Base-by-base conservation (phyloP, 1,140 invertebrate species). In the Anadara kagoshimensis region DNA sequence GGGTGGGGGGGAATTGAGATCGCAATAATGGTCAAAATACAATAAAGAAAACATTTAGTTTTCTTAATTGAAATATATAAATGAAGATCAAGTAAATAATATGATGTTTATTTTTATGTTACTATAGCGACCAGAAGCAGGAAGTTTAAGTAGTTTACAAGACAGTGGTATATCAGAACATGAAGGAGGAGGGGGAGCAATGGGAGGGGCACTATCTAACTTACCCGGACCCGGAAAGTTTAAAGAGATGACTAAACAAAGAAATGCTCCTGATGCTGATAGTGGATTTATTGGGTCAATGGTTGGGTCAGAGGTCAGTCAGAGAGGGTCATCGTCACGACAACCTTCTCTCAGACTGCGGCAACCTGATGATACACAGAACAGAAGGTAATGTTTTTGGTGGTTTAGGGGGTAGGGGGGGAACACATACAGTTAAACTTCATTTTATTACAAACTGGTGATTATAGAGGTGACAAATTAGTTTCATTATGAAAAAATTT, bases 211-310 rank as follows among this genome's bases (percentile, higher is more conserved):
- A 20, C 73, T 83, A 10, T 76, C 82, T 12, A 79, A 74, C 26
- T 51, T 82, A 24, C 82, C 82, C 16, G 83, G 83, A 12, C 84
- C 84, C 12, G 84, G 84, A 5, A 86, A 82, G 53, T 82, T 85
- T 56, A 86, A 86, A 65, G 82, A 86, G 73, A 79, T 85, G 83
- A 85, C 80, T 5, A 79, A 78, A 29, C 80, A 82, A 36, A 69
- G 80, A 44, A 80, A 81, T 47, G 78, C 81, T 5, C 75, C 76
- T 54, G 85, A 86, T 76, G 79, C 80, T 54, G 85, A 86, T 76
- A 86, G 85, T 78, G 85, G 85, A 8, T 86, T 86, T 49, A 79
- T 86, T 63, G 85, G 85, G 11, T 86, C 85, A 18, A 75, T 85
- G 67, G 85, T 86, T 16, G 83, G 83, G 61, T 81, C 83, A 69